Percentiles rank a stretch among this genome's conserved stretches.
Evolutionary conservation across 2,797 vertebrate species (phyloP).

Genomic region (Sebastes matsubarae): DNA sequence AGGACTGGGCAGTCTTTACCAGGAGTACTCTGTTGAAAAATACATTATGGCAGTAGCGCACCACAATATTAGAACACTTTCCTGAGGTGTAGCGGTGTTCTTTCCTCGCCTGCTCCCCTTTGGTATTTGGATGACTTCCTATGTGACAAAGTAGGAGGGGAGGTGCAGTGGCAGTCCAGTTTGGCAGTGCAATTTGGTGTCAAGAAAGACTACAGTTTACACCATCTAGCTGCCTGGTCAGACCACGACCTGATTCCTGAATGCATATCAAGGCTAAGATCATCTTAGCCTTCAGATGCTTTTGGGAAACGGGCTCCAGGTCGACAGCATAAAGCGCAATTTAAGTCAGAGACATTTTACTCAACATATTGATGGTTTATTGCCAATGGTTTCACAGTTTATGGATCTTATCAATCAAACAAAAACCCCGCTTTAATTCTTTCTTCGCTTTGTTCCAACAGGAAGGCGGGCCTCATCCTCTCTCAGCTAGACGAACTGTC

Average conservation of each 20-base stretch:
- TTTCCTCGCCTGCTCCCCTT: not conserved
- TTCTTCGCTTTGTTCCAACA: conserved; percentile 62
- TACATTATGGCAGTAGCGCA: not conserved
- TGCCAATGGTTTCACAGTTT: not conserved
- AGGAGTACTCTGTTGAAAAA: not conserved
- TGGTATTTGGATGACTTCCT: not conserved
- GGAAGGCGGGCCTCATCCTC: conserved; percentile 96
- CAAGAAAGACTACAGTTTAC: not conserved
- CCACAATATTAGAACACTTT: not conserved
- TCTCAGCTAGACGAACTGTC: conserved; percentile 94
- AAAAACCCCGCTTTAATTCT: not conserved
- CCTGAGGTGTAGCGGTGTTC: not conserved
- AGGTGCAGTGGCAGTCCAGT: not conserved
- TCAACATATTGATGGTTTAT: not conserved
- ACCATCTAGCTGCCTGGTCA: not conserved
- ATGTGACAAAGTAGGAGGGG: not conserved
- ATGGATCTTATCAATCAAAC: not conserved
- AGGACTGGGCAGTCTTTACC: not conserved
- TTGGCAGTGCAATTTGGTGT: not conserved
- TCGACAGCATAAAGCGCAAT: not conserved
- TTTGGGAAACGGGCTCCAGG: not conserved
- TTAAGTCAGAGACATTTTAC: not conserved
- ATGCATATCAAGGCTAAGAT: not conserved
- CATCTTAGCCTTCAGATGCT: not conserved
- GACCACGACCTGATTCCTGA: not conserved